phyloP scores from a whole-genome alignment of 37 sponge, comb jelly and placozoan species.

The Cladorhizidae sp. region DNA sequence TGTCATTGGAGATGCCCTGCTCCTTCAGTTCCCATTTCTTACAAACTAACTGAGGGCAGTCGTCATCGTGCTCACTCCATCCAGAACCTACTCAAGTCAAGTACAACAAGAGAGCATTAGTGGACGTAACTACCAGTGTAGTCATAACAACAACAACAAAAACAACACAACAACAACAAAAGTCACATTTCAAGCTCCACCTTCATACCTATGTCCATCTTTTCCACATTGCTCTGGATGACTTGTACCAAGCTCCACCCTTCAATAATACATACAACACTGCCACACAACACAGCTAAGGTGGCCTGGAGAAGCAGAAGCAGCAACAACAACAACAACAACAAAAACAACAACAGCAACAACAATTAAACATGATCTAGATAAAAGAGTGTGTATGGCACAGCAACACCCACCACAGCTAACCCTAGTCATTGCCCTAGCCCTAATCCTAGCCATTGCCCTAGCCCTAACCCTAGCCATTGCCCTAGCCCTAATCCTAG shows the following conservation, averaged over 20 bases:
- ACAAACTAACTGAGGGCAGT: slow-evolving; percentile 13
- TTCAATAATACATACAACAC: slow-evolving; percentile 63
- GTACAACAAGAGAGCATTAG: too few relatives aligned
- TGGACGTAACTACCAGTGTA: too few relatives aligned
- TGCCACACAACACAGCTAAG: slow-evolving; percentile 47
- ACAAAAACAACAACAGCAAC: not conserved
- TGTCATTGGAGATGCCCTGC: slow-evolving; percentile 47
- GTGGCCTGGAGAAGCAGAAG: slow-evolving; percentile 15
- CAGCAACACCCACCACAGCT: too few relatives aligned
- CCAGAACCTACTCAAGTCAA: not conserved
- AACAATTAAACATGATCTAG: too few relatives aligned
- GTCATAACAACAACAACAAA: too few relatives aligned
- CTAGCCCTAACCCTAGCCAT: too few relatives aligned
- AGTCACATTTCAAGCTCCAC: too few relatives aligned
- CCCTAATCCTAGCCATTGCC: too few relatives aligned
- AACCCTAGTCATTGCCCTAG: too few relatives aligned
- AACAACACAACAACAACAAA: too few relatives aligned
- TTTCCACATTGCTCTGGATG: slow-evolving; percentile 34
- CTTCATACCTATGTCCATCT: slow-evolving; percentile 10
- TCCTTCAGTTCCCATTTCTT: slow-evolving; percentile 61
- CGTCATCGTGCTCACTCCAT: slow-evolving; percentile 13
- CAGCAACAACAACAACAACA: not conserved
- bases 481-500: too few relatives aligned
- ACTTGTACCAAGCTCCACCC: slow-evolving; percentile 55
- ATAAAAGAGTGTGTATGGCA: too few relatives aligned